phyloP scores from a whole-genome alignment of 2,888 invertebrate genomes.

The Zeuzera pyrina region DNA sequence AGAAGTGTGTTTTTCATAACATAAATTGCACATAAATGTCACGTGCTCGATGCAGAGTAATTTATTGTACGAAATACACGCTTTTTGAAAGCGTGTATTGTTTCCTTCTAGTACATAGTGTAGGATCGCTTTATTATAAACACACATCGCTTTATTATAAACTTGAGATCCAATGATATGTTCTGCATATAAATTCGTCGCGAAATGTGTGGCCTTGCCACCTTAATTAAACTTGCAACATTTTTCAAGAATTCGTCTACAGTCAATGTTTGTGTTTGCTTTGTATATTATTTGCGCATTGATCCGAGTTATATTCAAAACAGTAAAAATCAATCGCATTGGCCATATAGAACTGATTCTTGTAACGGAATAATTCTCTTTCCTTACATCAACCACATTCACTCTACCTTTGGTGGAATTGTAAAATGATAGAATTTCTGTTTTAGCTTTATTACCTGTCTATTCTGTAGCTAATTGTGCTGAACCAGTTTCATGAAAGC shows the following conservation, averaged over 20 bases:
- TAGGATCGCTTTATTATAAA: no score
- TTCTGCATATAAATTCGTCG: no score
- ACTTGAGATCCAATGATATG: no score
- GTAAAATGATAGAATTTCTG: conserved; percentile 2
- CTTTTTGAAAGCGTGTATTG: no score
- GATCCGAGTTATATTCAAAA: conserved; percentile 2
- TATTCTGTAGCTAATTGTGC: background rate
- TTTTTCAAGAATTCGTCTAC: no score
- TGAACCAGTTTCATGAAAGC: background rate
- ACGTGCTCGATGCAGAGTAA: background rate
- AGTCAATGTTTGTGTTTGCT: no score
- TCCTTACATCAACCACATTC: conserved; percentile 1
- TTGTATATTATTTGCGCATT: conserved; percentile 2
- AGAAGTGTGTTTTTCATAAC: conserved; percentile 1
- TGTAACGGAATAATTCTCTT: conserved; percentile 1
- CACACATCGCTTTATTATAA: no score
- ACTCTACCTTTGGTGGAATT: conserved; percentile 1
- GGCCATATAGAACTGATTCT: conserved; percentile 2
- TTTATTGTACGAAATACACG: conserved; percentile 1
- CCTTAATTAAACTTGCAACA: no score
- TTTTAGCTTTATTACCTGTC: conserved; percentile 1
- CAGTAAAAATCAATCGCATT: conserved; percentile 1
- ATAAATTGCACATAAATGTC: conserved; percentile 1
- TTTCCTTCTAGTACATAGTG: no score
- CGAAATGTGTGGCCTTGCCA: no score